These are phyloP conservation scores for Prochilodus magdalenae DNA, from an alignment of 2,113 vertebrate genomes.

Conservation along the genomic window DNA sequence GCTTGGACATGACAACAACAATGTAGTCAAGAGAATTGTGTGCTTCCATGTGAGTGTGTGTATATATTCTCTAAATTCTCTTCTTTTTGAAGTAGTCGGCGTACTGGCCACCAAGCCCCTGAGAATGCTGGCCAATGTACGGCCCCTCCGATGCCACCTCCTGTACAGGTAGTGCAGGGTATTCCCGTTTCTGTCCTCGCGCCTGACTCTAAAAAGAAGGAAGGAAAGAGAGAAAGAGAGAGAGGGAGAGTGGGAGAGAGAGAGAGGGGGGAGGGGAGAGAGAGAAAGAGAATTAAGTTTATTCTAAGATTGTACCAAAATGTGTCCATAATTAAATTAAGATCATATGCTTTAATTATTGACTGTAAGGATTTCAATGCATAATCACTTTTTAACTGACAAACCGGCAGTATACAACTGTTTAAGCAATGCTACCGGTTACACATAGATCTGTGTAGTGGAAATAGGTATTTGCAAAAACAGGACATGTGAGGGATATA, in stretches of 20 bases:
- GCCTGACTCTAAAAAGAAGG: constrained; percentile 69
- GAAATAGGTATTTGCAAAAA: too few species aligned
- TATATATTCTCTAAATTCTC: constrained; percentile 79
- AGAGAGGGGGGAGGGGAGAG: background rate
- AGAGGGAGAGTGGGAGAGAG: background rate
- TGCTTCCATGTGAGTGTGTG: constrained; percentile 31
- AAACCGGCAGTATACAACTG: too few species aligned
- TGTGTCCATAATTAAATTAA: too few species aligned
- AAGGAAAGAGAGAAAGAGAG: background rate
- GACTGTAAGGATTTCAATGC: background rate
- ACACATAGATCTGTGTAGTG: too few species aligned
- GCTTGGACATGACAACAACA: constrained; percentile 76
- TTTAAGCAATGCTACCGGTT: too few species aligned
- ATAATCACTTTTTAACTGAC: too few species aligned
- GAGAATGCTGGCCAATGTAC: constrained; percentile 81
- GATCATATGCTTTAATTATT: too few species aligned
- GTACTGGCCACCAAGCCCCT: constrained; percentile 81
- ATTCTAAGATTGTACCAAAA: too few species aligned
- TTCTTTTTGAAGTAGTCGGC: constrained; percentile 96
- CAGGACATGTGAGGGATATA: too few species aligned
- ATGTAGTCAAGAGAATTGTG: constrained; percentile 52
- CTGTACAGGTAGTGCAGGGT: constrained; percentile 82
- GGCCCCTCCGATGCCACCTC: constrained; percentile 80
- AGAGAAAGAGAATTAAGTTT: background rate
- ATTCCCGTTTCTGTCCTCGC: constrained; percentile 88